Conservation (phyloP, 1,140 invertebrate genomes). For the Wasmannia auropunctata region DNA sequence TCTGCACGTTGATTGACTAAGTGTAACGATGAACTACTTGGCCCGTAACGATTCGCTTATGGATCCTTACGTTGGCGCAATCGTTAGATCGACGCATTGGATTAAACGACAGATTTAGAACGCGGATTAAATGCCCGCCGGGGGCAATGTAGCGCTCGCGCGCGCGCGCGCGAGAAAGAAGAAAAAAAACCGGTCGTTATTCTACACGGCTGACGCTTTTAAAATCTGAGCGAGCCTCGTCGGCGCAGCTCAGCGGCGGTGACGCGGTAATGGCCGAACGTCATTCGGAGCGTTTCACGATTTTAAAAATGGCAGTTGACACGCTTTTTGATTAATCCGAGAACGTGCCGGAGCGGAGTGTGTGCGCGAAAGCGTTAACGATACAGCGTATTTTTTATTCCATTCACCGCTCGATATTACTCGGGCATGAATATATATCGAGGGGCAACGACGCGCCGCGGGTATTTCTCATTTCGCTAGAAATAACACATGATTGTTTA, state of each 20-base stretch:
- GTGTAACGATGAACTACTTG: slow-evolving; percentile 21
- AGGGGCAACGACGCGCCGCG: no score
- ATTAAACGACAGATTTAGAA: slow-evolving; percentile 38
- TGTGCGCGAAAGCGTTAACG: slow-evolving; percentile 8
- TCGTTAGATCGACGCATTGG: not conserved
- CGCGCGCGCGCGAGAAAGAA: not conserved
- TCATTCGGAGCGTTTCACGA: slow-evolving; percentile 6
- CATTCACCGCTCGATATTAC: not conserved
- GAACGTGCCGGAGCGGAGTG: no score
- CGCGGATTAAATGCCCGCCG: slow-evolving; percentile 20
- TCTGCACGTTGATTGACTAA: not conserved
- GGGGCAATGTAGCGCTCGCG: not conserved
- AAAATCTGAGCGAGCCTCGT: slow-evolving; percentile 1
- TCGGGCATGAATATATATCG: not conserved
- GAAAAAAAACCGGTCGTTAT: slow-evolving; percentile 37
- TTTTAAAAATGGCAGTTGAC: slow-evolving; percentile 6
- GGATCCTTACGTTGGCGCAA: slow-evolving; percentile 21
- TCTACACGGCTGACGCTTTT: slow-evolving; percentile 4
- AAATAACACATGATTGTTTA: slow-evolving; percentile 10
- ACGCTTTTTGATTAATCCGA: slow-evolving; percentile 37
- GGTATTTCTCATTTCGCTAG: not conserved
- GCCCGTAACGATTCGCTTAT: slow-evolving; percentile 19
- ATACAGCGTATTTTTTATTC: not conserved
- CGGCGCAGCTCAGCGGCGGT: not conserved
- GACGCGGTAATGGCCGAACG: not conserved